Evolutionary conservation across 2,797 vertebrate genomes (phyloP).

Genomic region (Botia almorhae): DNA sequence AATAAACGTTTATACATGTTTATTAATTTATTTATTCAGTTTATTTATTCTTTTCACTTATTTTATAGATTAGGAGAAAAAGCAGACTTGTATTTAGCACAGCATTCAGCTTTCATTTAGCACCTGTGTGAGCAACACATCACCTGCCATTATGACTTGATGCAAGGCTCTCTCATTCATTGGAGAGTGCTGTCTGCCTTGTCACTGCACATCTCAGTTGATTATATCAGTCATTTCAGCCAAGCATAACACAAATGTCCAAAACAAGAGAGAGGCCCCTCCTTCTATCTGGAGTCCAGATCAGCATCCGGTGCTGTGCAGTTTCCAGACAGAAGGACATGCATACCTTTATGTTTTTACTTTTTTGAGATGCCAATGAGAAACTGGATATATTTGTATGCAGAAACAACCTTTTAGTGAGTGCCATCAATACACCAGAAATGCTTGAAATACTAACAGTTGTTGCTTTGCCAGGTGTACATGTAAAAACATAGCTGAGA

Average conservation of each 20-base stretch:
- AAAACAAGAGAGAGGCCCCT: conserved; percentile 59
- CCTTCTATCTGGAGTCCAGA: conserved; percentile 56
- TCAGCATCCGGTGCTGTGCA: conserved; percentile 48
- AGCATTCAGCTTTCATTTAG: conserved; percentile 2
- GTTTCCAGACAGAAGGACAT: conserved; percentile 61
- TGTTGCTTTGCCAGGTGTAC: conserved; percentile 17
- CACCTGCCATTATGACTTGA: conserved; percentile 46
- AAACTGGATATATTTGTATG: conserved; percentile 53
- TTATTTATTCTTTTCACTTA: no score
- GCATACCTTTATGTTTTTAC: conserved; percentile 59
- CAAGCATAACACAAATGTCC: conserved; percentile 57
- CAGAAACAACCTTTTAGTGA: conserved; percentile 47
- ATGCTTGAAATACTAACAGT: conserved; percentile 12
- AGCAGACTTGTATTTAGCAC: neutral
- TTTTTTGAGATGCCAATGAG: conserved; percentile 59
- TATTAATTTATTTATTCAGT: no score
- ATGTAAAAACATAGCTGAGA: conserved; percentile 1
- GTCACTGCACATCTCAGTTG: conserved; percentile 57
- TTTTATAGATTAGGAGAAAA: neutral
- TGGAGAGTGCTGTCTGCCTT: conserved; percentile 47
- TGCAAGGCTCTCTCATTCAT: conserved; percentile 28
- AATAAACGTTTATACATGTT: no score
- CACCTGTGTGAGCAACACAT: conserved; percentile 40
- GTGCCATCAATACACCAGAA: conserved; percentile 43
- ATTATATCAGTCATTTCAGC: conserved; percentile 62